Percentiles rank a stretch among this genome's conserved stretches.
phyloP scores from a whole-genome alignment of 2,113 vertebrate genomes.

The Synchiropus splendidus region DNA sequence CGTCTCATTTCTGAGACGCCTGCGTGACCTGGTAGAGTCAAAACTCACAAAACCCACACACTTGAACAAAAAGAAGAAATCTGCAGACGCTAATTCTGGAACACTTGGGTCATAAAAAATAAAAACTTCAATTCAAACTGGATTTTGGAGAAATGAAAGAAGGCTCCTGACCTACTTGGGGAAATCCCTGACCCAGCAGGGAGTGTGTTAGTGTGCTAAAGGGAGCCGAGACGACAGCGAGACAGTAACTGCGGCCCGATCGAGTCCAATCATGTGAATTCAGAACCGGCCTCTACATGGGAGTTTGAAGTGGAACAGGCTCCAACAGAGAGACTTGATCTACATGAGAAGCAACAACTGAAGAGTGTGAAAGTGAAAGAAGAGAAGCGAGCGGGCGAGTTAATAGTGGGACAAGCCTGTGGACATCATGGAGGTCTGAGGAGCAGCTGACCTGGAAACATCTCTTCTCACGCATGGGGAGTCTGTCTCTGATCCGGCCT shows the following conservation, averaged over 20 bases:
- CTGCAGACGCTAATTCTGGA: too few relatives aligned
- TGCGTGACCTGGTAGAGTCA: too few relatives aligned
- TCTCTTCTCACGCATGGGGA: conserved; percentile 24
- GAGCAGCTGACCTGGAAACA: conserved; percentile 66
- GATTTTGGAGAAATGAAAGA: neutral
- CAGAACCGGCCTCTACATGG: too few relatives aligned
- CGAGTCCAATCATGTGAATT: conserved; percentile 36
- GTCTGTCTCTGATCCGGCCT: conserved; percentile 8
- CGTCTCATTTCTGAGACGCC: too few relatives aligned
- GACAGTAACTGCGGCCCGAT: conserved; percentile 8
- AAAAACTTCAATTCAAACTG: too few relatives aligned
- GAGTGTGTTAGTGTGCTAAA: neutral
- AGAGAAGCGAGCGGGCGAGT: neutral
- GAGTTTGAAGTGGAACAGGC: conserved; percentile 31
- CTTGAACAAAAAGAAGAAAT: too few relatives aligned
- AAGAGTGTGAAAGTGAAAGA: conserved; percentile 6
- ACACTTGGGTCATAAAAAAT: too few relatives aligned
- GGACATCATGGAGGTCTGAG: conserved; percentile 38
- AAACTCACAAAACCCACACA: too few relatives aligned
- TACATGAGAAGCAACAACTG: conserved; percentile 55
- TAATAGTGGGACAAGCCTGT: conserved; percentile 19
- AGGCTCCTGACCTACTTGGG: conserved; percentile 3
- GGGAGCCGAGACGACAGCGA: neutral
- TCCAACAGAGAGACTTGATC: conserved; percentile 52
- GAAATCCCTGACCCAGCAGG: conserved; percentile 8